A percentile compares a stretch with the other conserved stretches of the same genome.
Evolutionary conservation across 2,113 vertebrate genomes (phyloP).

Genomic region (Protobothrops mucrosquamatus): DNA sequence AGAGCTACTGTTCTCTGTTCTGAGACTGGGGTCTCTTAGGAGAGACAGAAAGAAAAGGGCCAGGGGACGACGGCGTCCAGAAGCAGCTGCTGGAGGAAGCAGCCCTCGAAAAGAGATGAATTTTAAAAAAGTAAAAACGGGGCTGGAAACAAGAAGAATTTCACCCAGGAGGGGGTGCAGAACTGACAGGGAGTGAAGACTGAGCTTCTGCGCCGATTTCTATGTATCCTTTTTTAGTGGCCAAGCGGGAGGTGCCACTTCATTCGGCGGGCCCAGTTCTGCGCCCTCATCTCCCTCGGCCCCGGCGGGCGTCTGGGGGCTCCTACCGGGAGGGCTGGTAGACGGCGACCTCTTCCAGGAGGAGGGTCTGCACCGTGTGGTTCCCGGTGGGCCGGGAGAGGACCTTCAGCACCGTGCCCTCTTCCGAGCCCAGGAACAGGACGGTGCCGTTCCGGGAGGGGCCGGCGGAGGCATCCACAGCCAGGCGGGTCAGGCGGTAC

Average conservation of each 20-base stretch:
- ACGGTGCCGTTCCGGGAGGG: conserved; percentile 80
- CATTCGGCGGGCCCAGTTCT: not conserved
- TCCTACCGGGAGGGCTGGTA: conserved; percentile 83
- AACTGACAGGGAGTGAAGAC: not conserved
- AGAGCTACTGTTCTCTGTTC: too few relatives aligned
- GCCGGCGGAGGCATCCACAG: conserved; percentile 81
- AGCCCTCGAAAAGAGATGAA: not conserved
- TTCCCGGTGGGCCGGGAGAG: conserved; percentile 71
- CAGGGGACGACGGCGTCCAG: not conserved
- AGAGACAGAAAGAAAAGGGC: not conserved
- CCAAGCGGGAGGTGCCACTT: rapidly evolving
- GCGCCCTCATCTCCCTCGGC: too few relatives aligned
- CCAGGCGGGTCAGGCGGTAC: conserved; percentile 85
- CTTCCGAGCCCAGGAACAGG: conserved; percentile 86
- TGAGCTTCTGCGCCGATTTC: not conserved
- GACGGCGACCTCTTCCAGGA: conserved; percentile 88
- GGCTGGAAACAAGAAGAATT: not conserved
- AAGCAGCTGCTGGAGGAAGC: not conserved
- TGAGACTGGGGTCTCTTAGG: too few relatives aligned
- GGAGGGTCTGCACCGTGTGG: conserved; percentile 63
- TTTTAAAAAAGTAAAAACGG: not conserved
- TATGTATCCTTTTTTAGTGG: not conserved
- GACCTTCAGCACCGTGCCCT: conserved; percentile 87
- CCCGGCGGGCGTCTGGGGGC: too few relatives aligned
- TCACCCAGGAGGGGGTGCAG: not conserved